Evolutionary conservation across 92 coral and sea anemone genomes (phyloP), one percentile per base, ranked within the genome.

Genomic region (Parazoanthus swiftii): DNA sequence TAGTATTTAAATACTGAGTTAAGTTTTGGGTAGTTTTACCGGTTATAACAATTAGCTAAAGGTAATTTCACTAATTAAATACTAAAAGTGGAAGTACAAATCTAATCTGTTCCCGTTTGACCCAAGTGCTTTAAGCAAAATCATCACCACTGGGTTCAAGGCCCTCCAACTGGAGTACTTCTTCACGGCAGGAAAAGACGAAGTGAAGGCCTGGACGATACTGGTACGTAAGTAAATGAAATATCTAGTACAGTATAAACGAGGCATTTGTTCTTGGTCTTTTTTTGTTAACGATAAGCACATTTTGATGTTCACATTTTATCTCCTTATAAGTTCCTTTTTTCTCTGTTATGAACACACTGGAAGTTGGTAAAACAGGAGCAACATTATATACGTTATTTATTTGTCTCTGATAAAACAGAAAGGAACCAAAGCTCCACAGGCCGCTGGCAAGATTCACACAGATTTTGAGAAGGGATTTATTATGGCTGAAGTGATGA

Each of bases 401-500:
- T 9, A 39, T 43, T 73, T 48, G 79, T 67, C 50, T 74, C 48
- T 63, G 84, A 35, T 63, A 51, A 9, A 33, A 20, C 90, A 94
- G 98, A 95, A 93, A 92, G 98, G 98, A 86, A 88, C 98, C 0
- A 95, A 95, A 46, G 98, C 98, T 0, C 98, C 98, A 6, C 94
- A 92, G 89, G 98, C 98, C 9, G 99, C 99, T 11, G 99, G 99
- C 4, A 95, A 96, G 85, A 95, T 97, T 80, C 99, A 97, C 95
- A 97, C 99, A 0, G 99, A 95, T 83, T 97, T 97, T 71, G 99
- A 96, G 78, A 96, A 96, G 80, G 99, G 98, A 3, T 97, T 95
- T 87, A 97, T 95, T 66, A 97, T 97, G 98, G 99, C 98, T 20
- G 98, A 97, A 80, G 99, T 97, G n/a, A 97, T 97, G 99, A 97